Percentiles rank a stretch among this genome's conserved stretches.
Evolutionary conservation across 2,113 vertebrate genomes (phyloP).

Genomic region (Cyrtonyx montezumae): DNA sequence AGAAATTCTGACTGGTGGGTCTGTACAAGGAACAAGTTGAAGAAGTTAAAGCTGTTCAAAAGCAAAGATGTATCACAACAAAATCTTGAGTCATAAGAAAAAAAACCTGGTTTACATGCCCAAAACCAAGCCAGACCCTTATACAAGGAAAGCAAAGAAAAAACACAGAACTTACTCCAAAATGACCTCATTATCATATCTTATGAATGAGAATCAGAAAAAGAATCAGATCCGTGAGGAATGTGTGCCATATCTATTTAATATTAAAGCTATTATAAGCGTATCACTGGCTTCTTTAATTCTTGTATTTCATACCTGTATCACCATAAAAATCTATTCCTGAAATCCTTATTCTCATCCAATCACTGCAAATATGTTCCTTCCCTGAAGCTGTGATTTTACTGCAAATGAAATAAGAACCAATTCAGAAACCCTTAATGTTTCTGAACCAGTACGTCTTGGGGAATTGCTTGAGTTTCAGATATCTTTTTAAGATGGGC

Average conservation of each 20-base stretch:
- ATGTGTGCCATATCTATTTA: background rate
- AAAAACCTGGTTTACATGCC: background rate
- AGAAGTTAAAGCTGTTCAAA: background rate
- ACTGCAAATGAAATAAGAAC: background rate
- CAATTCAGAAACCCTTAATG: background rate
- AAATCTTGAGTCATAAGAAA: background rate
- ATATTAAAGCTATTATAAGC: background rate
- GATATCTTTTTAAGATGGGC: background rate
- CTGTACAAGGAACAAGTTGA: background rate
- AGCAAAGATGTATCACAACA: background rate
- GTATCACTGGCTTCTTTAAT: background rate
- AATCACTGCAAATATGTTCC: background rate
- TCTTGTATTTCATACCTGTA: background rate
- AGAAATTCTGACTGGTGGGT: background rate
- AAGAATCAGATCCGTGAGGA: background rate
- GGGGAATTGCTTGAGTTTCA: background rate
- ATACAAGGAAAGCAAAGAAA: background rate
- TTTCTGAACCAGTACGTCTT: background rate
- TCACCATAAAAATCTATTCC: background rate
- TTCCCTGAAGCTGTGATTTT: background rate
- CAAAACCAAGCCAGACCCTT: background rate
- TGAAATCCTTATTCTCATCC: background rate
- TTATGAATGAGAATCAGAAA: constrained; percentile 1
- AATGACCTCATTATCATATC: constrained; percentile 33
- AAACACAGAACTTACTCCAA: background rate